Base-by-base conservation (phyloP, 2,888 invertebrate species). In the Clanis bilineata region DNA sequence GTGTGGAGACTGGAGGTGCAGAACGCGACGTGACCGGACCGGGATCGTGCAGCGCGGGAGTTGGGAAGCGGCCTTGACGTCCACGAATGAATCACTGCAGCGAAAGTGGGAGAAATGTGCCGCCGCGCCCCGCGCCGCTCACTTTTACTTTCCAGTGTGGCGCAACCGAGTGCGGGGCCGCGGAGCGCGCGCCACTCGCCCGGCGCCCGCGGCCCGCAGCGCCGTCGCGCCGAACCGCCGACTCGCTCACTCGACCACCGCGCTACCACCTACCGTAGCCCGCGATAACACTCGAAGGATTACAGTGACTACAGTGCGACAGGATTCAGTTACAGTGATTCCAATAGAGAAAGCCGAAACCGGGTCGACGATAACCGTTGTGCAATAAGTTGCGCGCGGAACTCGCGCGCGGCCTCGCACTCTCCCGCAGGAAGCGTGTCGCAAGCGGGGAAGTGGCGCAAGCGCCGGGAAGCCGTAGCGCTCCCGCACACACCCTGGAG, bases 31-130 rank as follows among this genome's bases (percentile, higher is more conserved):
- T 59, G 62, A 60, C 66, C 68, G 64, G 64, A 68, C 73, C 74
- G 76, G 79, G 80, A 81, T 71, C 64, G 66, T 65, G 71, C 64
- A 67, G 67, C 79, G 85, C 85, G 81, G 86, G 85, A 86, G 79
- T 80, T 76, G 83, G 88, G 89, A 85, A 84, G 83, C 86, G 90
- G 89, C 90, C 91, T 90, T 90, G 90, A 81, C 80, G 81, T 68
- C 77, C 80, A 73, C 74, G 78, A 81, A 73, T 84, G 90, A 90
- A 88, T 90, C 90, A 90, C 88, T 70, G 79, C 85, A 85, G 90
- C 88, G 92, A 91, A 91, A 92, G 91, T 92, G 91, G 92, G 90
- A 92, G 91, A 92, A 91, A 92, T 89, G 91, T 83, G 79, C 76
- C 78, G 79, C 80, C 88, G 84, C 87, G 85, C 86, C 86, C 86